Evolutionary conservation across 2,888 invertebrate genomes (phyloP).

Genomic region (Proisotoma minuta): DNA sequence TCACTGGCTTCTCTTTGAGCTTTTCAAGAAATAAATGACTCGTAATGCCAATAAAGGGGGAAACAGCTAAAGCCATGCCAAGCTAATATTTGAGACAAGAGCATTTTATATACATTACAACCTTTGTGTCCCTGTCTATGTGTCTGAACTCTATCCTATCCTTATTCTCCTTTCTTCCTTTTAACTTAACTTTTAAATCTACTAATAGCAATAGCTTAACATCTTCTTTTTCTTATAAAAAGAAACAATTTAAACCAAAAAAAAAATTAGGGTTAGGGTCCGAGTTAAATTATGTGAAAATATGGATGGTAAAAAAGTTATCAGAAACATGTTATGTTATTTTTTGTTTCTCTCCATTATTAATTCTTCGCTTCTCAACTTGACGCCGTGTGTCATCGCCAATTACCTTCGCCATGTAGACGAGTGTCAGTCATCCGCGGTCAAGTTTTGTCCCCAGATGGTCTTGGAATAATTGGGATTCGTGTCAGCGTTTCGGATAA

Average conservation of each 20-base stretch:
- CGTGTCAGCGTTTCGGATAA: slow-evolving; percentile 84
- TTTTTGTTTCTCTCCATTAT: slow-evolving; percentile 25
- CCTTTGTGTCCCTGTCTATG: slow-evolving; percentile 49
- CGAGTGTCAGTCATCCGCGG: slow-evolving; percentile 98
- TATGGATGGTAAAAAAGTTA: too few relatives aligned
- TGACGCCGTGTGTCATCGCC: neutral
- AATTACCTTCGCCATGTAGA: slow-evolving; percentile 59
- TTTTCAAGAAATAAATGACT: slow-evolving; percentile 4
- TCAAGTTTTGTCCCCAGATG: slow-evolving; percentile 89
- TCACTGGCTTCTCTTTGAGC: slow-evolving; percentile 19
- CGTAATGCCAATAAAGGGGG: neutral
- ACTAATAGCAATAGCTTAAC: too few relatives aligned
- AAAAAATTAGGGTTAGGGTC: too few relatives aligned
- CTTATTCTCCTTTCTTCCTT: slow-evolving; percentile 24
- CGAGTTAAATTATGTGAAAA: too few relatives aligned
- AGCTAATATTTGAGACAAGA: neutral
- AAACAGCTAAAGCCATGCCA: neutral
- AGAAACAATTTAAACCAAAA: too few relatives aligned
- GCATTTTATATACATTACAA: slow-evolving; percentile 24
- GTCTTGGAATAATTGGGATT: slow-evolving; percentile 93
- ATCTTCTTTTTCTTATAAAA: too few relatives aligned
- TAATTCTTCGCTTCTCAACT: slow-evolving; percentile 10
- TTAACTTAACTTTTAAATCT: too few relatives aligned
- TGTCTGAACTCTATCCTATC: slow-evolving; percentile 45
- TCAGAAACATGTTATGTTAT: slow-evolving; percentile 26